Conservation (phyloP, 2,888 invertebrate genomes). For the Hydrotaea cyrtoneurina region DNA sequence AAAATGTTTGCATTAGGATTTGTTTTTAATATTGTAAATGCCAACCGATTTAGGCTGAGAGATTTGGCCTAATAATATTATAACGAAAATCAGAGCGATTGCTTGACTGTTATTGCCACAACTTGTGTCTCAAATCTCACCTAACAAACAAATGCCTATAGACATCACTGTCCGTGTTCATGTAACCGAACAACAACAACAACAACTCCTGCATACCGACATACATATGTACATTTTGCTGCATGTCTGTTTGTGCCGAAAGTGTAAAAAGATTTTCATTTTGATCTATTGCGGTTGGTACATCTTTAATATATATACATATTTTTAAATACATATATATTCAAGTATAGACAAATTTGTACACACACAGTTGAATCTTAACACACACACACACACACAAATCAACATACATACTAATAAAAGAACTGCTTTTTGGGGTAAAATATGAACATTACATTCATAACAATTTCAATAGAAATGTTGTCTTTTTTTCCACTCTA, state of each 20-base stretch:
- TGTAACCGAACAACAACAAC: neutral
- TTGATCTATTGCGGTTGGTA: slow-evolving; percentile 51
- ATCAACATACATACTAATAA: too few relatives aligned
- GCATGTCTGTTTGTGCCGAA: slow-evolving; percentile 3
- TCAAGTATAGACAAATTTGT: neutral
- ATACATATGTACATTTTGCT: neutral
- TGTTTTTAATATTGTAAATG: too few relatives aligned
- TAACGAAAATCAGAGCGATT: too few relatives aligned
- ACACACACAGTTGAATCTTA: neutral
- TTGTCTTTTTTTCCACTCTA: neutral
- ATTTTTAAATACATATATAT: too few relatives aligned
- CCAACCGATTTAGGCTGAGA: too few relatives aligned
- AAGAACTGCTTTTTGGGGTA: slow-evolving; percentile 10
- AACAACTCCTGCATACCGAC: neutral
- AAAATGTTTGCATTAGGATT: too few relatives aligned
- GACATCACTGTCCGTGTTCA: neutral
- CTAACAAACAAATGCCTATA: neutral
- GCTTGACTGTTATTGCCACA: too few relatives aligned
- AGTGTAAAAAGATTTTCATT: slow-evolving; percentile 49
- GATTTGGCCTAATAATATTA: too few relatives aligned
- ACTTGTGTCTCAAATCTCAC: too few relatives aligned
- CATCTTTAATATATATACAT: slow-evolving; percentile 12
- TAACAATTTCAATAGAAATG: slow-evolving; percentile 35
- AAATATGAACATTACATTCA: slow-evolving; percentile 40
- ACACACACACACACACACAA: neutral